Evolutionary conservation across 2,888 invertebrate species (phyloP).

Genomic region (Platycheirus rosarum): DNA sequence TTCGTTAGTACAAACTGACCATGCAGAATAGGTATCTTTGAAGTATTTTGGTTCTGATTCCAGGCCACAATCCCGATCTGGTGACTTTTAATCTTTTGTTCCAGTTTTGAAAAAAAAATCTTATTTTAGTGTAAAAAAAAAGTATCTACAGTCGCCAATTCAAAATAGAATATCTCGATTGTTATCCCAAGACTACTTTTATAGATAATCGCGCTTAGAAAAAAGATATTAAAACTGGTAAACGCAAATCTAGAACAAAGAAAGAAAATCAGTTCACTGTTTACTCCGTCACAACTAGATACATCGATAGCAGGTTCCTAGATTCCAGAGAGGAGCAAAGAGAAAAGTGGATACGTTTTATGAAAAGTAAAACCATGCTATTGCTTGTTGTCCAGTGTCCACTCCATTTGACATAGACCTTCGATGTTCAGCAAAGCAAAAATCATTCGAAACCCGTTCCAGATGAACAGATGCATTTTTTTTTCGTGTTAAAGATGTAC

Average conservation of each 20-base stretch:
- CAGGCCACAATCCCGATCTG: slow-evolving; percentile 24
- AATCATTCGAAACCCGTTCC: slow-evolving; percentile 46
- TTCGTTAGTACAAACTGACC: background rate
- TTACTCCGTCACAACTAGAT: slow-evolving; percentile 9
- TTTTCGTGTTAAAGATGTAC: slow-evolving; percentile 9
- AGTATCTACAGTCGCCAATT: slow-evolving; percentile 26
- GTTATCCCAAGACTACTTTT: slow-evolving; percentile 52
- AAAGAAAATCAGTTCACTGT: slow-evolving; percentile 64
- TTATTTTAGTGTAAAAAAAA: slow-evolving; percentile 24
- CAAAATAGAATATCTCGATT: slow-evolving; percentile 40
- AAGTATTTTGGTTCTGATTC: too few species aligned
- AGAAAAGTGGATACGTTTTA: slow-evolving; percentile 45
- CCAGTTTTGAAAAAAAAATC: slow-evolving; percentile 28
- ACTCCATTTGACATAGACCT: slow-evolving; percentile 64
- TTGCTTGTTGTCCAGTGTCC: slow-evolving; percentile 33
- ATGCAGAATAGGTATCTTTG: too few species aligned
- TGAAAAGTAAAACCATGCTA: slow-evolving; percentile 64
- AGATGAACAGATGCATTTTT: slow-evolving; percentile 16
- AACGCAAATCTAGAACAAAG: slow-evolving; percentile 69
- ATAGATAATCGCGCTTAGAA: slow-evolving; percentile 29
- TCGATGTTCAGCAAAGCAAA: slow-evolving; percentile 28
- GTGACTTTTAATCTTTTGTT: slow-evolving; percentile 56
- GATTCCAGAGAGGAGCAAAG: background rate
- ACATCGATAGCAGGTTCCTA: background rate
- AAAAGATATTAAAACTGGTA: slow-evolving; percentile 57